Evolutionary conservation across 1,140 invertebrate species (phyloP).

Genomic region (Drosophila subpulchrella): DNA sequence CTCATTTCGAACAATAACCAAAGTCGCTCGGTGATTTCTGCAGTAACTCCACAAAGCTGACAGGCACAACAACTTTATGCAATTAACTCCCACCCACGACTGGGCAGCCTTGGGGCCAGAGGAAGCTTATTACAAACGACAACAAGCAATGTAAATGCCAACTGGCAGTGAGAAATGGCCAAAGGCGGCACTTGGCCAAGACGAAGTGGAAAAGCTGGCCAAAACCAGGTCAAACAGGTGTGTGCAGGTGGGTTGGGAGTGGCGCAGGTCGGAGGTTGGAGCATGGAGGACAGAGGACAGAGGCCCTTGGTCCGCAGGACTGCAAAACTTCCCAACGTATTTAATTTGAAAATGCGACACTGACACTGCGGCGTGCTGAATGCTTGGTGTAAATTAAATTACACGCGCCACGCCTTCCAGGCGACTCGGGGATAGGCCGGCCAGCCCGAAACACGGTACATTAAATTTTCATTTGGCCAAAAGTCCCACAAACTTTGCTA

Average conservation of each 20-base stretch:
- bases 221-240: constrained; percentile 55
- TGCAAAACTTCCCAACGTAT: constrained; percentile 43
- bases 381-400: constrained; percentile 59
- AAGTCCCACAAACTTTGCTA: constrained; percentile 58
- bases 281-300: neutral
- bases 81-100: constrained; percentile 30
- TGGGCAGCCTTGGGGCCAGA: constrained; percentile 10
- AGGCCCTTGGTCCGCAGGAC: neutral
- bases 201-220: constrained; percentile 4
- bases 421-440: constrained; percentile 26
- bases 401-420: constrained; percentile 46
- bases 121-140: constrained; percentile 49
- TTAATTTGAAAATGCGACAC: constrained; percentile 63
- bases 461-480: constrained; percentile 62
- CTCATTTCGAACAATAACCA: constrained; percentile 22
- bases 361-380: constrained; percentile 56
- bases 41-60: constrained; percentile 16
- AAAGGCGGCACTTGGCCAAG: constrained; percentile 26
- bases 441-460: constrained; percentile 55
- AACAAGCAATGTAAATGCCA: constrained; percentile 51
- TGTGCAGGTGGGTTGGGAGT: constrained; percentile 2
- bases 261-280: neutral
- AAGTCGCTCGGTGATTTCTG: constrained; percentile 17
- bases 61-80: constrained; percentile 37
- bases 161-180: constrained; percentile 50